Base-by-base conservation (phyloP, 2,888 invertebrate genomes). In the Meloe dianella region DNA sequence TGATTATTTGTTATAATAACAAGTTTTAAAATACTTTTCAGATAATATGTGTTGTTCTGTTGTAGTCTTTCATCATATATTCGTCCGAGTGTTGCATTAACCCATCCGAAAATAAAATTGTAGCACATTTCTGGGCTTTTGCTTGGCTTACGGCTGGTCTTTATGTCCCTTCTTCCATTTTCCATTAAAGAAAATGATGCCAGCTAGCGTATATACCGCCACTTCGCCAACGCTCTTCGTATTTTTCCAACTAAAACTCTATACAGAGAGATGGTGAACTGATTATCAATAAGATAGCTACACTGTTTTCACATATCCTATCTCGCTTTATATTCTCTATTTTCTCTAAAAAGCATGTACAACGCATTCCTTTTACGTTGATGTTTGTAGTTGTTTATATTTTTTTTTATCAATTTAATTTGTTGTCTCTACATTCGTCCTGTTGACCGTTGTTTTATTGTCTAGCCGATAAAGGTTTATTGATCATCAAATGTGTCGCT, bases 151-250 rank as follows among this genome's bases (percentile, higher is more conserved):
- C 71, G 73, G 70, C 73, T 67, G 71, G 71, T 75, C 74, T 78
- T 77, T 74, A 74, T 75, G 65, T 73, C 20, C 20, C 10, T 20
- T 47, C 71, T 67, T 69, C 69, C 73, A 76, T 73, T 74, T 78
- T 75, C 77, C 74, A 75, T 77, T 76, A 74, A 74, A 69, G 76
- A 70, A 79, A 77, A 79, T 76, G 77, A 75, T 72, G 73, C 75
- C 9, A 20, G 47, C 20, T 47, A 47, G 10, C 41, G 35, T 35
- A 35, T 35, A 41, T 73, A 73, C 74, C 69, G 73, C 74, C 69
- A 73, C 74, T 77, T 74, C 69, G n/a, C 73, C 68, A 68, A 65
- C 70, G 41, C 66, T 60, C 65, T 72, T 71, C 74, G 69, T 72
- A 73, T 76, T 75, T 75, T 72, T 71, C 69, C 67, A 63, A 63